phyloP scores from a whole-genome alignment of 2,888 invertebrate species.

The Callimorpha dominula region DNA sequence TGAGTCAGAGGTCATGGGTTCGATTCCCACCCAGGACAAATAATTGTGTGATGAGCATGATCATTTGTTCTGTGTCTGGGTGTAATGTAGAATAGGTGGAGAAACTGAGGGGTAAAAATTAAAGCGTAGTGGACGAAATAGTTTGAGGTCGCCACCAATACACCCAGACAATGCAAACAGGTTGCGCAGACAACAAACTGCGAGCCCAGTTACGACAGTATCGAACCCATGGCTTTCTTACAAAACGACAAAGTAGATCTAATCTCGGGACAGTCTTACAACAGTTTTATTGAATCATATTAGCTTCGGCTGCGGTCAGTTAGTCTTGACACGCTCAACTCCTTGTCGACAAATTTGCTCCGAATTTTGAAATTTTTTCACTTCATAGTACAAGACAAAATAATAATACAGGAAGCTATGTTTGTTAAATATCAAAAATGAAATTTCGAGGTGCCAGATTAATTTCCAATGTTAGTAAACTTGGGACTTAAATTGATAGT shows the following conservation, averaged over 20 bases:
- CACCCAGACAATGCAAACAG: conserved; percentile 24
- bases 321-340: conserved; percentile 45
- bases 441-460: too few species aligned
- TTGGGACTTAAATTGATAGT: too few species aligned
- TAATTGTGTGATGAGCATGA: too few species aligned
- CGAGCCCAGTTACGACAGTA: conserved; percentile 46
- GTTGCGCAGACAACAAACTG: conserved; percentile 26
- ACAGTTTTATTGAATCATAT: conserved; percentile 63
- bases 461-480: too few species aligned
- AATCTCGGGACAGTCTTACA: conserved; percentile 55
- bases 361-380: conserved; percentile 21
- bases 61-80: too few species aligned
- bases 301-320: conserved; percentile 59
- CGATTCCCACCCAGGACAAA: too few species aligned
- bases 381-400: background rate
- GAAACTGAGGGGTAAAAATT: background rate
- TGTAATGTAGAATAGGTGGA: too few species aligned
- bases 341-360: conserved; percentile 27
- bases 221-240: conserved; percentile 57
- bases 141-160: conserved; percentile 11
- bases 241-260: conserved; percentile 55
- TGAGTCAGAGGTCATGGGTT: too few species aligned
- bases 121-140: too few species aligned
- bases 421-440: too few species aligned
- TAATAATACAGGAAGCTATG: too few species aligned